These are phyloP conservation scores for Pocillopora damicornis DNA, from an alignment of 64 coral and sea anemone genomes.

Conservation along the genomic window DNA sequence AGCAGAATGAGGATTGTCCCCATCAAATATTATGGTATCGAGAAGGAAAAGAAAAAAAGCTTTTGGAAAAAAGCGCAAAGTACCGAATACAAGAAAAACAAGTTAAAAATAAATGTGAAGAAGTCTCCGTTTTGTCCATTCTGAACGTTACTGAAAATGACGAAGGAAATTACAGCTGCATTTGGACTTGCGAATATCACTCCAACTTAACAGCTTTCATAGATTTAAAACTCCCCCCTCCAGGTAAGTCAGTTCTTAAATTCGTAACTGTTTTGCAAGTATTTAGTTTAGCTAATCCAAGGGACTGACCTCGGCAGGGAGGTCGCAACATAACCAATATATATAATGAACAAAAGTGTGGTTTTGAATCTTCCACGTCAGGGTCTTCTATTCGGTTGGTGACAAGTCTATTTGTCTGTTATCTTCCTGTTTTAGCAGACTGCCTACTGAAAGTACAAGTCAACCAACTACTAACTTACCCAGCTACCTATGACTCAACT, in stretches of 20 bases:
- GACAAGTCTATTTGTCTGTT: too few species aligned
- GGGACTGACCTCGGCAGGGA: background rate
- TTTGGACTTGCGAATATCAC: background rate
- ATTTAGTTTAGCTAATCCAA: background rate
- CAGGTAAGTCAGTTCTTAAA: background rate
- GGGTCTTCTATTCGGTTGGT: too few species aligned
- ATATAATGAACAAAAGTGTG: too few species aligned
- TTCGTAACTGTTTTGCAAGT: too few species aligned
- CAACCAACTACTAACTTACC: too few species aligned
- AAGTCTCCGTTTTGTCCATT: background rate
- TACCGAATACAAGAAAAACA: background rate
- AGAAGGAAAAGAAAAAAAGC: background rate
- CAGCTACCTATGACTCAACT: too few species aligned
- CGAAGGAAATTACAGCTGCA: background rate
- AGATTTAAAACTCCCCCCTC: background rate
- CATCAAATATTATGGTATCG: background rate
- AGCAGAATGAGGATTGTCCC: background rate
- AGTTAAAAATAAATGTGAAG: background rate
- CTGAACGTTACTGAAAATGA: conserved; percentile 21
- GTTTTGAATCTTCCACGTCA: too few species aligned
- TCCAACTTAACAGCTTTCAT: background rate
- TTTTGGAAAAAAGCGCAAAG: background rate
- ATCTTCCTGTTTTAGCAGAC: too few species aligned
- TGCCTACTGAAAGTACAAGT: too few species aligned
- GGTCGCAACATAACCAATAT: too few species aligned